These are phyloP conservation scores for Drosophila falleni DNA, from an alignment of 2,888 invertebrate genomes.

Conservation along the genomic window DNA sequence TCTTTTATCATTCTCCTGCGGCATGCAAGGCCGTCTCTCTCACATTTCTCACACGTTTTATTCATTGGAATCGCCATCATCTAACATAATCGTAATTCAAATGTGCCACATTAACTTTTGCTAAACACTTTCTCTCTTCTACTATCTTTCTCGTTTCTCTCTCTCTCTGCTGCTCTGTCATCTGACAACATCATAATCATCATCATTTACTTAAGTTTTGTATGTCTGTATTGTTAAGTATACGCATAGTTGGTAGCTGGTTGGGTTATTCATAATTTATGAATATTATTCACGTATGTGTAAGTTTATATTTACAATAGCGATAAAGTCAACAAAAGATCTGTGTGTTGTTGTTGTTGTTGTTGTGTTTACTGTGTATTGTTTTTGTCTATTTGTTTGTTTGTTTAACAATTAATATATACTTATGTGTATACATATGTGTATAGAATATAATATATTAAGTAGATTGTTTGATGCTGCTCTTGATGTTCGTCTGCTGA, in stretches of 20 bases:
- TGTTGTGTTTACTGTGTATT: slow-evolving; percentile 38
- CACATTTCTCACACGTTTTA: slow-evolving; percentile 35
- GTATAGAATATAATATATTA: slow-evolving; percentile 49
- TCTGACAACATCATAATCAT: slow-evolving; percentile 25
- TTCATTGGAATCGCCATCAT: slow-evolving; percentile 47
- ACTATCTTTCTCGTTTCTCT: slow-evolving; percentile 24
- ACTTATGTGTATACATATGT: slow-evolving; percentile 30
- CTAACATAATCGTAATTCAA: slow-evolving; percentile 37
- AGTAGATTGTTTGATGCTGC: slow-evolving; percentile 58
- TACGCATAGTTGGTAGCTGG: slow-evolving; percentile 48
- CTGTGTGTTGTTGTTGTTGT: slow-evolving; percentile 33
- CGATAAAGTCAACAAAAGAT: slow-evolving; percentile 68
- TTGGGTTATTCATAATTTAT: slow-evolving; percentile 33
- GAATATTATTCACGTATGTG: slow-evolving; percentile 43
- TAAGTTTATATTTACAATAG: slow-evolving; percentile 73
- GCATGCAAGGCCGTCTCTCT: slow-evolving; percentile 23
- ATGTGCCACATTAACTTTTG: slow-evolving; percentile 59
- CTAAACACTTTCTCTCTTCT: slow-evolving; percentile 53
- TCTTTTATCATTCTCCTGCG: slow-evolving; percentile 61
- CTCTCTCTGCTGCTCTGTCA: slow-evolving; percentile 5
- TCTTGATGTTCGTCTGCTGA: slow-evolving; percentile 33
- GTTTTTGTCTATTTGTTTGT: slow-evolving; percentile 30
- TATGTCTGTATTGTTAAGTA: slow-evolving; percentile 29
- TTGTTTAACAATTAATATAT: slow-evolving; percentile 54
- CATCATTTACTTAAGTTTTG: slow-evolving; percentile 25